Evolutionary conservation across 2,113 vertebrate genomes (phyloP), one percentile per base, ranked within the genome.

Genomic region (Esox niger): DNA sequence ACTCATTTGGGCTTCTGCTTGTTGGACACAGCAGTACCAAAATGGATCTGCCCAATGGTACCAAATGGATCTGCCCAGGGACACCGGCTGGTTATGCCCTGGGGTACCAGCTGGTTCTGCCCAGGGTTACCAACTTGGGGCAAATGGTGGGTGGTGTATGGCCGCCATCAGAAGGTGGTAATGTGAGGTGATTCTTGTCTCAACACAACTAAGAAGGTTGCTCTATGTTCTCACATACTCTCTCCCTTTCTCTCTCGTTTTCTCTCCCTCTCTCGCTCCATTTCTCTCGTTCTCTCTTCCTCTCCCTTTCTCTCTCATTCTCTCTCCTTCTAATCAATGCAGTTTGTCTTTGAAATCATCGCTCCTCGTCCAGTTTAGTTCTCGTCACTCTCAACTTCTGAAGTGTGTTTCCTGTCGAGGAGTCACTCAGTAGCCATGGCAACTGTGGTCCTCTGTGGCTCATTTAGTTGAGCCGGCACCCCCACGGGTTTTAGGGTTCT

Each of bases 291-390:
- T 11, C 33, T n/a, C n/a, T n/a, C n/a, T n/a, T n/a, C 13, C 33
- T 30, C 21, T 31, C 38, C 69, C 60, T 47, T 11, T 38, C 33
- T 30, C 21, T 31, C 38, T 71, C 60, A 54, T 11, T 61, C 20
- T 67, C 63, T 60, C 62, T 58, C 62, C 29, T 60, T 61, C 62
- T 29, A 63, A n/a, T n/a, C n/a, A n/a, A n/a, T n/a, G n/a, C 61
- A 84, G 87, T 91, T 91, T 56, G n/a, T 27, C 10, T 17, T 26
- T 26, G 25, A 8, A 11, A 21, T 55, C 92, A 91, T 90, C 86
- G 90, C 91, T 74, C 63, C 77, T 81, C 93, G 91, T 91, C 90
- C 91, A 91, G 80, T 90, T 74, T 83, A 92, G 84, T 82, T 75
- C 68, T 83, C 88, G 25, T 17, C 43, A 21, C 65, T 59, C 20